Conservation (phyloP, 2,797 vertebrate species). For the Pyrrhura leucotis region DNA sequence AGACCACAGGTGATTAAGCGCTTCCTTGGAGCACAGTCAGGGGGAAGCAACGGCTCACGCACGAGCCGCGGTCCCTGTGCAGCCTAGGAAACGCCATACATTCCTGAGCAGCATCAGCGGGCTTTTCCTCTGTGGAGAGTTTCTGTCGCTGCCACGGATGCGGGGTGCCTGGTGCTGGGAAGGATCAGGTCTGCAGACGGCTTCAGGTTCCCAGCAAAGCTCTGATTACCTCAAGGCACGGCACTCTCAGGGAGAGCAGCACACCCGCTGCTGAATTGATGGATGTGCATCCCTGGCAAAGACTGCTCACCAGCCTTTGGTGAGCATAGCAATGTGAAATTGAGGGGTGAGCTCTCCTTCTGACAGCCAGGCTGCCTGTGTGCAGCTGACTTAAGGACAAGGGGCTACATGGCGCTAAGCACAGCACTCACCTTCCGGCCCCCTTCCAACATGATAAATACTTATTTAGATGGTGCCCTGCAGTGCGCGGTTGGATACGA, state of each 20-base stretch:
- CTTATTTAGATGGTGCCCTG: conserved; percentile 28
- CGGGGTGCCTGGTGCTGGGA: background rate
- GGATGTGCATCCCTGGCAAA: background rate
- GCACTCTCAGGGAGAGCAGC: background rate
- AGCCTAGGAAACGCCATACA: background rate
- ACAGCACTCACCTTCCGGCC: background rate
- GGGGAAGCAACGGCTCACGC: background rate
- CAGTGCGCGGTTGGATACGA: background rate
- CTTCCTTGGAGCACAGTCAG: background rate
- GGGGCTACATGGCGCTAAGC: background rate
- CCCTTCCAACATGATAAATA: conserved; percentile 24
- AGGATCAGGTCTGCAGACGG: background rate
- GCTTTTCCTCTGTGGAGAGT: background rate
- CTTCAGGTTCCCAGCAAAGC: background rate
- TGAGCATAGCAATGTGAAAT: rapidly evolving
- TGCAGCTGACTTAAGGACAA: conserved; percentile 12
- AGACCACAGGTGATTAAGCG: background rate
- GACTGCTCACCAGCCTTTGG: background rate
- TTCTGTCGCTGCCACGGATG: rapidly evolving
- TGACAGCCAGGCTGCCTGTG: background rate
- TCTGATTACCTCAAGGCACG: background rate
- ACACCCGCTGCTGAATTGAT: rapidly evolving
- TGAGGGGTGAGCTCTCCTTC: background rate
- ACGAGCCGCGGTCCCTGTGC: background rate
- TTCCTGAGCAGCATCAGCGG: background rate